Evolutionary conservation across 2,888 invertebrate species (phyloP).

Genomic region (Tachina grossa): DNA sequence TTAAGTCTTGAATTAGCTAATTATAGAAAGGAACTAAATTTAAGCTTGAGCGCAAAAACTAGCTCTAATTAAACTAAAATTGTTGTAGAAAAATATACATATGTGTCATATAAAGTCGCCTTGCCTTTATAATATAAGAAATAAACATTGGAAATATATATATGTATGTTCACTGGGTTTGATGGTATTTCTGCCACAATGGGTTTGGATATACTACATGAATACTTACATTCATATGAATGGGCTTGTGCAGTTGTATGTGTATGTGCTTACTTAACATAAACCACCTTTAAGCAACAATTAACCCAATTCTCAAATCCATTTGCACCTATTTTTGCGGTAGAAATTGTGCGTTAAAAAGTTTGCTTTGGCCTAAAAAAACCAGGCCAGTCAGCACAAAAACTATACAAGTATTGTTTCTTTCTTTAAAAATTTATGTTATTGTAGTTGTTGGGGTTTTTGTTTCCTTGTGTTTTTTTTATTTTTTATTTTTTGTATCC

Average conservation of each 20-base stretch:
- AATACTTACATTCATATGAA: neutral
- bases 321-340: constrained; percentile 73
- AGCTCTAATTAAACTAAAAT: too few species aligned
- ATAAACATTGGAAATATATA: too few species aligned
- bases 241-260: neutral
- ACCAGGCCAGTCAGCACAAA: constrained; percentile 42
- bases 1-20: too few species aligned
- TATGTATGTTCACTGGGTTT: neutral
- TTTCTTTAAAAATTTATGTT: constrained; percentile 20
- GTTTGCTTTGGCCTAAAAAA: constrained; percentile 46
- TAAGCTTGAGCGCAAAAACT: too few species aligned
- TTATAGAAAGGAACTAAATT: too few species aligned
- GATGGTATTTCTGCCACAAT: neutral
- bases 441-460: constrained; percentile 20
- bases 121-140: too few species aligned
- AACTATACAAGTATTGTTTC: constrained; percentile 19
- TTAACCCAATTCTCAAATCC: constrained; percentile 75
- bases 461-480: neutral
- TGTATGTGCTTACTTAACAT: constrained; percentile 45
- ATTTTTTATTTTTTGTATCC: neutral
- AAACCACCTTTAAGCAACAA: constrained; percentile 74
- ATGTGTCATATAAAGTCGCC: too few species aligned
- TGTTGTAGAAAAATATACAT: too few species aligned
- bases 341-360: constrained; percentile 65
- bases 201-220: neutral